Base-by-base conservation (phyloP, 1,140 invertebrate genomes). In the Megathymus violae region DNA sequence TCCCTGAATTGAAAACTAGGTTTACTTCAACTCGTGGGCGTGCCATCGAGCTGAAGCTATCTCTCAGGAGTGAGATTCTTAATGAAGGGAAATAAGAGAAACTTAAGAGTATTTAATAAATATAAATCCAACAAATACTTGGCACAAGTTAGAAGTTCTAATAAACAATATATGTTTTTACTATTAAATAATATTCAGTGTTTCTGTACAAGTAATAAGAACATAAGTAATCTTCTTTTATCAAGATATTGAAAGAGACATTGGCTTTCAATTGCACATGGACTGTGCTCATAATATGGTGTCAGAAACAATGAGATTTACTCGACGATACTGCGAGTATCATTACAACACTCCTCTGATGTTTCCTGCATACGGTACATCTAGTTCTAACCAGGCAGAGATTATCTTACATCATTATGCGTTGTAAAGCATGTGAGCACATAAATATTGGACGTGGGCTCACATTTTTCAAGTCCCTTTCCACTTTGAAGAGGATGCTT, bases 401-500 rank as follows among this genome's bases (percentile, higher is more conserved):
- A 59, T 59, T 46, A 59, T 34, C 25, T 58, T 59, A 59, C 54
- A 46, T 47, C 43, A 59, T 15, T 31, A 43, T 47, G 27, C 43
- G 27, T 59, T 59, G 56, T 59, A 47, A 47, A 47, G 1, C 43
- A 47, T 34, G 31, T 15, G 31, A 47, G 56, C 13, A 38, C 56
- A 59, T 47, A 38, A 38, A 59, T 11, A 44, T 56, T 19, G 41
- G 25, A 46, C 11, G 17, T 36, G 14, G 11, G 51, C 36, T 34
- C 25, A 14, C 50, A 51, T 56, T 54, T 56, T 65, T 58, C 40
- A 48, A 47, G 27, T 46, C 54, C 19, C 58, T 71, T 52, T 43
- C 61, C 65, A 17, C 22, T 58, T 34, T 51, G 56, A 61, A 47
- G 31, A 71, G 69, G 64, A 69, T 71, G 68, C 44, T 64, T 47